Base-by-base conservation (phyloP, 2,113 vertebrate species). In the Zonotrichia leucophrys region DNA sequence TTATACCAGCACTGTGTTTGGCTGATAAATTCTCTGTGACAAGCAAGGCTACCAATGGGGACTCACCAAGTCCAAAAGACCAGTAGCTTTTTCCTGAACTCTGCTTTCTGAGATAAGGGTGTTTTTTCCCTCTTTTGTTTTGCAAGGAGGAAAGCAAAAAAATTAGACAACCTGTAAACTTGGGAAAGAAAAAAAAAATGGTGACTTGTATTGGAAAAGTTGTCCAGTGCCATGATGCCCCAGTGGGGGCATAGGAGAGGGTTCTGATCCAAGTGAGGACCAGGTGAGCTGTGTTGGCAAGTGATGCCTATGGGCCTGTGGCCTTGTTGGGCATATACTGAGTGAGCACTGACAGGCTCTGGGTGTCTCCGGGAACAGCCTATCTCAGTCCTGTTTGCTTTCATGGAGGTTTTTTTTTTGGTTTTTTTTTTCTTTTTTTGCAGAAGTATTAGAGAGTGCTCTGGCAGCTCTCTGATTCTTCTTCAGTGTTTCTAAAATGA, bases 1-100 rank as follows among this genome's bases (percentile, higher is more conserved):
- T 98, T 98, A 98, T 98, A 98, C 97, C 92, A 94, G 97, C 96
- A 81, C 97, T 96, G 96, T 97, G 98, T 97, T 96, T 90, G 94
- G 91, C 97, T 98, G 98, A 98, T 98, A 97, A 98, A 98, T 98
- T 95, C 91, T 94, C 76, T 0, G 7, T 94, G 96, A 96, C 94
- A 96, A 92, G 90, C 1, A 2, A 93, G 89, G 84, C 97, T 97
- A 97, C 96, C 95, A 96, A 93, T 84, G 60, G 83, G 94, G 90
- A 85, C 93, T 90, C 60, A 14, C 47, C 5, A 55, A 95, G 95
- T 97, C 97, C 96, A 97, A 97, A 97, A 97, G 96, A 97, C 94
- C 97, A 95, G 93, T 97, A 97, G 95, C 96, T 96, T 95, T 97
- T 96, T 95, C 97, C 96, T 97, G 96, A 96, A 96, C 95, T 96